phyloP scores from a whole-genome alignment of 2,797 vertebrate genomes.

The Manis javanica region DNA sequence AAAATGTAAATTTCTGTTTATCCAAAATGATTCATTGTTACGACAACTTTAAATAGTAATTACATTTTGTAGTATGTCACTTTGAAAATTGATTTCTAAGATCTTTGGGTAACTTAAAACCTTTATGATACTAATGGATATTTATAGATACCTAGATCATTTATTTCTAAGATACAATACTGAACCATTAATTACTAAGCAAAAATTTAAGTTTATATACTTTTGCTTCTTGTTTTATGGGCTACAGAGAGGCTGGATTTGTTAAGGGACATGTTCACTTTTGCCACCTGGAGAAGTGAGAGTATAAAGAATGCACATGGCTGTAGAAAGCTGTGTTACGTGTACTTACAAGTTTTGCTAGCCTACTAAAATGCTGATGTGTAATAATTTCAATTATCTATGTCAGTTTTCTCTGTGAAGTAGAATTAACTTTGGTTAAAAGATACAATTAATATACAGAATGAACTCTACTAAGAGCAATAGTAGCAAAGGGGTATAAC shows the following conservation, averaged over 20 bases:
- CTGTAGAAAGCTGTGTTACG: background rate
- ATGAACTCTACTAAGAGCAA: background rate
- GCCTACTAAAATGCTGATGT: background rate
- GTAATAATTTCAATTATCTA: background rate
- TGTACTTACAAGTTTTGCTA: background rate
- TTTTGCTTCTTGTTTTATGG: background rate
- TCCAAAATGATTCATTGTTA: background rate
- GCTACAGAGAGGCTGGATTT: background rate
- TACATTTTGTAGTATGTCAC: background rate
- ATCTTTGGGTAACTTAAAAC: background rate
- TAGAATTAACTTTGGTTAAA: constrained; percentile 20
- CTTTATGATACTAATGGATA: background rate
- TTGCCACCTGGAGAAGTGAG: background rate
- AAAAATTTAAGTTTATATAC: background rate
- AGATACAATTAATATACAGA: background rate
- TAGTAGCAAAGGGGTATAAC: background rate
- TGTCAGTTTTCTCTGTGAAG: background rate
- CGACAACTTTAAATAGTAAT: constrained; percentile 12
- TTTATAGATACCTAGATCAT: constrained; percentile 2
- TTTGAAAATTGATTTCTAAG: constrained; percentile 30
- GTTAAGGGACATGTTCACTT: background rate
- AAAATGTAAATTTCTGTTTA: constrained; percentile 38
- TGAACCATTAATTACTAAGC: background rate
- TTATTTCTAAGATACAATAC: background rate
- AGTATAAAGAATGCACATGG: background rate